Conservation (phyloP, 2,888 invertebrate genomes). For the Amblyteles armatorius region DNA sequence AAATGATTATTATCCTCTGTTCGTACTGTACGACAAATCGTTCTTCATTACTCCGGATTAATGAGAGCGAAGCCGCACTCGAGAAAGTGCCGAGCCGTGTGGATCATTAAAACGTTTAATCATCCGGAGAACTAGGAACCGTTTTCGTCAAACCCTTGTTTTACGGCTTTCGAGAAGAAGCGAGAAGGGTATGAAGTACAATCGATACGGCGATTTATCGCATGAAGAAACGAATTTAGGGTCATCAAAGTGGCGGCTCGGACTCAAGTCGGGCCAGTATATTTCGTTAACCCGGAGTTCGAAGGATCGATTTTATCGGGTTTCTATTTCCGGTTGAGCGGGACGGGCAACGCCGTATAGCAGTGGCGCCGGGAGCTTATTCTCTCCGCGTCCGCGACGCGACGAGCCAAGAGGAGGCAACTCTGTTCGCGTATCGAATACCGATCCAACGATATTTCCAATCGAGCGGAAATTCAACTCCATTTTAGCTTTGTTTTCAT, state of each 20-base stretch:
- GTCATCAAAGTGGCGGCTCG: constrained; percentile 19
- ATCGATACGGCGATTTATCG: constrained; percentile 13
- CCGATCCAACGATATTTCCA: constrained; percentile 49
- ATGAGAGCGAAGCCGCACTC: constrained; percentile 19
- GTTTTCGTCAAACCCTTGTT: background rate
- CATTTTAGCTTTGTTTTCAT: constrained; percentile 37
- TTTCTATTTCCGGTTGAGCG: constrained; percentile 61
- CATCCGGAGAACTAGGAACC: constrained; percentile 29
- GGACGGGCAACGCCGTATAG: constrained; percentile 26
- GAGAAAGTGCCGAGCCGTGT: constrained; percentile 2
- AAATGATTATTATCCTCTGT: background rate
- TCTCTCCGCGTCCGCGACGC: constrained; percentile 35
- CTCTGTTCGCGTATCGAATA: constrained; percentile 46
- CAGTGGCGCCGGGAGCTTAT: constrained; percentile 25
- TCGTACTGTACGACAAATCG: background rate
- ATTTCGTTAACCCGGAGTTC: constrained; percentile 20
- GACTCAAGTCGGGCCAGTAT: constrained; percentile 14
- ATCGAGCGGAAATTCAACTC: constrained; percentile 31
- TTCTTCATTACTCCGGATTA: background rate
- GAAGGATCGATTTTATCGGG: constrained; percentile 61
- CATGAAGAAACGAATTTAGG: constrained; percentile 17
- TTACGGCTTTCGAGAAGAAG: background rate
- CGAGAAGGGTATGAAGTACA: background rate
- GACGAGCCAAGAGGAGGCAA: constrained; percentile 14
- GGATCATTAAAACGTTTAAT: constrained; percentile 33